Evolutionary conservation across 2,797 vertebrate genomes (phyloP).

Genomic region (Danio aesculapii): DNA sequence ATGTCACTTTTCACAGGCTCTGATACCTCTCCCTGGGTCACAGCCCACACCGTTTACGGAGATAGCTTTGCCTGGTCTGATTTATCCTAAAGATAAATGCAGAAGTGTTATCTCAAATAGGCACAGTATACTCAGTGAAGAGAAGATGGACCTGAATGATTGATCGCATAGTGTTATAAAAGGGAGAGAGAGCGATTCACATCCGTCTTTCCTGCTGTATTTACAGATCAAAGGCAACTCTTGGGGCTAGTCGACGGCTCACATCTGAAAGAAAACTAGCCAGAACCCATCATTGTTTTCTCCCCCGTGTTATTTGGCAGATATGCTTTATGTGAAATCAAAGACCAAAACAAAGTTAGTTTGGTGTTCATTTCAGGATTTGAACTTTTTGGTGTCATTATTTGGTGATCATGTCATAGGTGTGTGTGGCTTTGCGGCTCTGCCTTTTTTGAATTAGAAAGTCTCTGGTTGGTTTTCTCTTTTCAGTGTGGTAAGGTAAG

Average conservation of each 20-base stretch:
- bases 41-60: not conserved
- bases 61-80: not conserved
- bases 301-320: not conserved
- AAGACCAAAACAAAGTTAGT: no score
- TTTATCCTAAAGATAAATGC: conserved; percentile 18
- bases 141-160: conserved; percentile 1
- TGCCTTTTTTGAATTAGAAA: no score
- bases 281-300: not conserved
- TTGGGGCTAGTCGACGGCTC: not conserved
- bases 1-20: not conserved
- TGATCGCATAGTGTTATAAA: conserved; percentile 1
- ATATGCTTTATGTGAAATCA: no score
- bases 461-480: no score
- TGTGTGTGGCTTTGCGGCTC: no score
- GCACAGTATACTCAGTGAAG: not conserved
- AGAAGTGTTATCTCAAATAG: conserved; percentile 31
- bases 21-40: not conserved
- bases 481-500: no score
- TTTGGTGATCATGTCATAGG: no score
- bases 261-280: not conserved
- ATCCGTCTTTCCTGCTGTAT: not conserved
- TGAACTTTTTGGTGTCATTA: no score
- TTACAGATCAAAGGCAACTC: not conserved
- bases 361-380: no score
- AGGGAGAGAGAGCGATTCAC: not conserved